Conservation (phyloP, 2,797 vertebrate species). For the Serranus cabrilla region DNA sequence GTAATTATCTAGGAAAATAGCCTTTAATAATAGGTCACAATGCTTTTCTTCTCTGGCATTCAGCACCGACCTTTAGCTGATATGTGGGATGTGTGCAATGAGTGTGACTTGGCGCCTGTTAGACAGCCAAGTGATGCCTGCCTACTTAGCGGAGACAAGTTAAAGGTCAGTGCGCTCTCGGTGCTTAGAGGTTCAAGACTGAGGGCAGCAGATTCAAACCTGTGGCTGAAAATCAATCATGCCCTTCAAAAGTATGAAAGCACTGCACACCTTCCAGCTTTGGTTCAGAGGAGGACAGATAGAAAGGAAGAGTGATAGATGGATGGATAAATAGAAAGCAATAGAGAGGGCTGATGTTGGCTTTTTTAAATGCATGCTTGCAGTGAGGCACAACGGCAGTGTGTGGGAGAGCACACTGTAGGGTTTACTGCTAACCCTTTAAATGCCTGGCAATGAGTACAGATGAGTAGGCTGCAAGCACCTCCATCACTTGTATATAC, state of each 20-base stretch:
- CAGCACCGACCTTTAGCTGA: slow-evolving; percentile 69
- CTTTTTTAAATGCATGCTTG: slow-evolving; percentile 40
- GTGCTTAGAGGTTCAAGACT: slow-evolving; percentile 67
- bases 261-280: slow-evolving; percentile 24
- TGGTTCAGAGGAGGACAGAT: slow-evolving; percentile 30
- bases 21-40: slow-evolving; percentile 35
- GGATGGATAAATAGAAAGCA: slow-evolving; percentile 26
- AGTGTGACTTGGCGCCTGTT: slow-evolving; percentile 59
- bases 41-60: slow-evolving; percentile 39
- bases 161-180: slow-evolving; percentile 75
- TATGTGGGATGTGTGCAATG: slow-evolving; percentile 67
- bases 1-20: slow-evolving; percentile 37
- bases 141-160: slow-evolving; percentile 71
- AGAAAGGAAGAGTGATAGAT: background rate
- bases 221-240: slow-evolving; percentile 77
- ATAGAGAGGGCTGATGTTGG: slow-evolving; percentile 22
- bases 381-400: slow-evolving; percentile 17
- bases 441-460: slow-evolving; percentile 41
- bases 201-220: slow-evolving; percentile 64
- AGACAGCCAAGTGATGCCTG: slow-evolving; percentile 69
- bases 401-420: slow-evolving; percentile 46
- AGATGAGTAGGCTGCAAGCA: slow-evolving; percentile 38
- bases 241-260: slow-evolving; percentile 64
- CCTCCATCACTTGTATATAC: slow-evolving; percentile 40
- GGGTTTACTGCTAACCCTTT: slow-evolving; percentile 53